Conservation (phyloP, 2,797 vertebrate species). For the Ciconia nigra region DNA sequence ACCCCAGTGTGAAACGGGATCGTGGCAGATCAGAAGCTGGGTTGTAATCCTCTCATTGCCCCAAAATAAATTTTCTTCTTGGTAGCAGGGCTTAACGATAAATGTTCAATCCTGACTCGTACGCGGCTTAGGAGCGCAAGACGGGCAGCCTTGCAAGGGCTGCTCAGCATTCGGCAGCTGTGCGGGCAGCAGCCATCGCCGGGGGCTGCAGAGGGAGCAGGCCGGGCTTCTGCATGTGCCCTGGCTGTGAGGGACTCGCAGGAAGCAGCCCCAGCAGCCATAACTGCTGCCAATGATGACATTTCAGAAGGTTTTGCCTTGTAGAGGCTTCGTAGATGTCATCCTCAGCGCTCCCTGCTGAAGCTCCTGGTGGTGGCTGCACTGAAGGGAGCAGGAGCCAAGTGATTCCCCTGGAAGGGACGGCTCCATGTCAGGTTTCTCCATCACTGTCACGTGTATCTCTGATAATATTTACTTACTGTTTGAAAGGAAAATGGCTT, state of each 20-base stretch:
- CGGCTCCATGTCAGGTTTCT: background rate
- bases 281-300: background rate
- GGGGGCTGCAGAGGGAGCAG: accelerated
- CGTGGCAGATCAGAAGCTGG: constrained; percentile 3
- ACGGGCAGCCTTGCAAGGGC: accelerated
- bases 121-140: accelerated
- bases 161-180: accelerated
- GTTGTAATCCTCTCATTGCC: constrained; percentile 43
- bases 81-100: background rate
- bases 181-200: accelerated
- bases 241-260: accelerated
- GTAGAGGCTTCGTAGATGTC: background rate
- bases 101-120: background rate
- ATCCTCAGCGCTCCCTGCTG: background rate
- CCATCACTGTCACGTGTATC: constrained; percentile 13
- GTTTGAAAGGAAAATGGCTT: constrained; percentile 66
- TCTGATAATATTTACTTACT: constrained; percentile 64
- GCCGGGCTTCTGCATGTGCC: background rate
- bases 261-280: background rate
- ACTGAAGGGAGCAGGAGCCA: background rate
- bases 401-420: background rate
- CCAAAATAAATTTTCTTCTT: background rate
- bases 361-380: background rate
- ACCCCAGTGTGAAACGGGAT: background rate
- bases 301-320: background rate